Base-by-base conservation (phyloP, 2,113 vertebrate genomes). In the Albula goreensis region DNA sequence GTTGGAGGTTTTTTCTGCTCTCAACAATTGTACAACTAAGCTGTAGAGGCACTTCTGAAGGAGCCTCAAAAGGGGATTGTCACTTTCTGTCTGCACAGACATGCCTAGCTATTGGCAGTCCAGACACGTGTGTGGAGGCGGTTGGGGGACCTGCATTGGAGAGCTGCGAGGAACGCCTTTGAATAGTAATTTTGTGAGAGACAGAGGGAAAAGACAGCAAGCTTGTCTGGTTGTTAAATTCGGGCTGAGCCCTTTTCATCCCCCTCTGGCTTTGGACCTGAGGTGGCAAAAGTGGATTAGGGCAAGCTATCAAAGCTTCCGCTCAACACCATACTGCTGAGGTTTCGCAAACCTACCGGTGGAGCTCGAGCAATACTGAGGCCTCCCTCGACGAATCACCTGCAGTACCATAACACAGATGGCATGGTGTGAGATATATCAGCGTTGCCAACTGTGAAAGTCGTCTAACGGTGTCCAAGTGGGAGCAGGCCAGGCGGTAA, bases 21-120 rank as follows among this genome's bases (percentile, higher is more conserved):
- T 66, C 22, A 13, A 53, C 63, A 82, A 70, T 82, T 74, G 80
- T 41, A 9, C 79, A 31, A n/a, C 15, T 82, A 53, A 74, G 63
- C 60, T 81, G n/a, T 22, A 8, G n/a, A 15, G 51, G 25, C 80
- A 82, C 85, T 82, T 86, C 60, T 74, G 80, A 86, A 60, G 50
- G 49, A 86, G 53, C 49, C 13, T 50, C 50, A 83, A 83, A 50
- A 66, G 25, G 82, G 56, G 82, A 25, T 83, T 66, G 78, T 60
- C 49, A 31, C 10, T 50, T 70, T 60, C 25, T 74, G 57, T 49
- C 49, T 86, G n/a, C 51, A 78, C 49, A 74, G 60, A 86, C 60
- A 25, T 7, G 3, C 22, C 63, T 86, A 17, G 49, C n/a, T n/a
- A 31, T 50, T 81, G 48, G 56, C 56, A 66, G 77, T 41, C 78